A percentile compares a stretch with the other conserved stretches of the same genome.
phyloP scores from a whole-genome alignment of 2,888 invertebrate species.

The Cheilosia impressa region DNA sequence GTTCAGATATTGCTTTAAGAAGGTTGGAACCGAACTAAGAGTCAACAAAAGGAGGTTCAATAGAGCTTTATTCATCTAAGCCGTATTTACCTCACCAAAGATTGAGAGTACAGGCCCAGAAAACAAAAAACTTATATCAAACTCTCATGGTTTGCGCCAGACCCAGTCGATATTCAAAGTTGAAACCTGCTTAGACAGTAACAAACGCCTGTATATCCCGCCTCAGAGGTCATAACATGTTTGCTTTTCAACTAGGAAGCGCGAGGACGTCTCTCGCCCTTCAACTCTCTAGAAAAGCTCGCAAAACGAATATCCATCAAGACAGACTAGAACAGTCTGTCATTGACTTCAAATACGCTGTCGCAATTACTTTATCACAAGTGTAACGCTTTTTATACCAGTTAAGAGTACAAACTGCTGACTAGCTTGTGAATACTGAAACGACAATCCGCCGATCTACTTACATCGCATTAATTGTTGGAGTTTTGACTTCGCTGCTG shows the following conservation, averaged over 20 bases:
- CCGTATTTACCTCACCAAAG: too few species aligned
- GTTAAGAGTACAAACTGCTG: conserved; percentile 77
- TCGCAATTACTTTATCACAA: conserved; percentile 78
- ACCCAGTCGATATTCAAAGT: too few species aligned
- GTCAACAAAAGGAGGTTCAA: too few species aligned
- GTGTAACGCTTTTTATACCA: conserved; percentile 78
- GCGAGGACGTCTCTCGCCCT: neutral
- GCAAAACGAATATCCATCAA: conserved; percentile 57
- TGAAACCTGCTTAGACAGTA: too few species aligned
- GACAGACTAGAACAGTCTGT: conserved; percentile 80
- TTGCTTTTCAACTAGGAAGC: conserved; percentile 64
- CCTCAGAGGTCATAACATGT: neutral
- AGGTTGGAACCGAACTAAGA: too few species aligned
- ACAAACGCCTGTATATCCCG: too few species aligned
- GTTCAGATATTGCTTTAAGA: too few species aligned
- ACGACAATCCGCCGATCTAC: conserved; percentile 66
- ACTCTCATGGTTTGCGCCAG: too few species aligned
- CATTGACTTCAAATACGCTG: conserved; percentile 61
- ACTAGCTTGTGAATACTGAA: conserved; percentile 75
- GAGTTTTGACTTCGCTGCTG: conserved; percentile 87
- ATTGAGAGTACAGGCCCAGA: too few species aligned
- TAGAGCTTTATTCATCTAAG: too few species aligned
- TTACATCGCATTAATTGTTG: conserved; percentile 96
- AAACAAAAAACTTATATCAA: too few species aligned
- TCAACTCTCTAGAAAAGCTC: conserved; percentile 64